Evolutionary conservation across 2,888 invertebrate genomes (phyloP).

Genomic region (Pseudoips prasinana): DNA sequence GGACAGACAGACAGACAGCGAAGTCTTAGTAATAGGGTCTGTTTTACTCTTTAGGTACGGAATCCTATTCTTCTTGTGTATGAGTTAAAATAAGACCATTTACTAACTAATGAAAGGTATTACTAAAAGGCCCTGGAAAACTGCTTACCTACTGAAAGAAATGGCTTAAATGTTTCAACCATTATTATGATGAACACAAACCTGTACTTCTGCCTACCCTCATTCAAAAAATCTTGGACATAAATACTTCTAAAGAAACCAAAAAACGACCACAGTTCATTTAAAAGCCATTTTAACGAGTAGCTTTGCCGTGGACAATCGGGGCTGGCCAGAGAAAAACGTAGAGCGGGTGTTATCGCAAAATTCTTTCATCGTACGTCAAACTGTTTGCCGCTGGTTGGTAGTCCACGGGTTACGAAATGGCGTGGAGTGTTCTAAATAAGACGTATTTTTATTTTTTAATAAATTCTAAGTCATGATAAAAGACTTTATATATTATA

Average conservation of each 20-base stretch:
- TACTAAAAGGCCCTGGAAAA: no score
- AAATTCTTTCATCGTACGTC: slow-evolving; percentile 52
- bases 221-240: slow-evolving; percentile 3
- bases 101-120: no score
- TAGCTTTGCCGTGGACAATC: slow-evolving; percentile 22
- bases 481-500: no score
- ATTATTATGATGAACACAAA: background rate
- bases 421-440: slow-evolving; percentile 23
- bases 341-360: slow-evolving; percentile 39
- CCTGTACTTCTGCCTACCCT: slow-evolving; percentile 4
- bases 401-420: slow-evolving; percentile 22
- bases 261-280: slow-evolving; percentile 29
- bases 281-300: slow-evolving; percentile 35
- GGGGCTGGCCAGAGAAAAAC: slow-evolving; percentile 25
- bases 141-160: no score
- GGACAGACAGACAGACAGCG: no score
- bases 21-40: no score
- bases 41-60: no score
- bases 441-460: no score
- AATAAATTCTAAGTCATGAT: no score
- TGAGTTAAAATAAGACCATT: no score
- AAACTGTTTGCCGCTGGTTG: slow-evolving; percentile 41
- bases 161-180: no score
- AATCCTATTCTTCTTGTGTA: no score
- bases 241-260: slow-evolving; percentile 11